Evolutionary conservation across 2,797 vertebrate genomes (phyloP).

Genomic region (Sylvilagus floridanus): DNA sequence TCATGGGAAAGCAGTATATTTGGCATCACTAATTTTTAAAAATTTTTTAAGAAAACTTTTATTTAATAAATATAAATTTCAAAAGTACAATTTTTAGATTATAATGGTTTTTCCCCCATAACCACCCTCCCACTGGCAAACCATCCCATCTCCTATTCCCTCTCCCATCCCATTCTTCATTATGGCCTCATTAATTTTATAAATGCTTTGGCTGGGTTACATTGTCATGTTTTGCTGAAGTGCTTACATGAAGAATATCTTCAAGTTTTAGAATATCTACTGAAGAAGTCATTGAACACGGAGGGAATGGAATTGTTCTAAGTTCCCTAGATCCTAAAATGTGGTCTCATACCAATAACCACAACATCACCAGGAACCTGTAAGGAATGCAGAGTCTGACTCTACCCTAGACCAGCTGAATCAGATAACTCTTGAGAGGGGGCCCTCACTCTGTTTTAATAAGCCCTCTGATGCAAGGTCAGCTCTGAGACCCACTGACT

Average conservation of each 20-base stretch:
- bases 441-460: background rate
- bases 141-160: too few relatives aligned
- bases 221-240: slow-evolving; percentile 32
- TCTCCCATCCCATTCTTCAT: too few relatives aligned
- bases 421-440: background rate
- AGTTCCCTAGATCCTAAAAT: background rate
- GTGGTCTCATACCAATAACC: background rate
- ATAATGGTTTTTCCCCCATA: too few relatives aligned
- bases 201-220: background rate
- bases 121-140: too few relatives aligned
- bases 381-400: background rate
- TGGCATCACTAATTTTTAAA: background rate
- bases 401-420: background rate
- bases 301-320: background rate
- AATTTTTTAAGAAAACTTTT: too few relatives aligned
- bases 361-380: background rate
- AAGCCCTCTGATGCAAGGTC: background rate
- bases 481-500: background rate
- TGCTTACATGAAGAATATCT: background rate
- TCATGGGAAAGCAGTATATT: background rate
- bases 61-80: too few relatives aligned
- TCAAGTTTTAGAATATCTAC: background rate
- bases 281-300: background rate
- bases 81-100: too few relatives aligned
- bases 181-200: background rate